These are phyloP conservation scores for Drosophila macrospina DNA, from an alignment of 2,888 invertebrate species.

Conservation along the genomic window DNA sequence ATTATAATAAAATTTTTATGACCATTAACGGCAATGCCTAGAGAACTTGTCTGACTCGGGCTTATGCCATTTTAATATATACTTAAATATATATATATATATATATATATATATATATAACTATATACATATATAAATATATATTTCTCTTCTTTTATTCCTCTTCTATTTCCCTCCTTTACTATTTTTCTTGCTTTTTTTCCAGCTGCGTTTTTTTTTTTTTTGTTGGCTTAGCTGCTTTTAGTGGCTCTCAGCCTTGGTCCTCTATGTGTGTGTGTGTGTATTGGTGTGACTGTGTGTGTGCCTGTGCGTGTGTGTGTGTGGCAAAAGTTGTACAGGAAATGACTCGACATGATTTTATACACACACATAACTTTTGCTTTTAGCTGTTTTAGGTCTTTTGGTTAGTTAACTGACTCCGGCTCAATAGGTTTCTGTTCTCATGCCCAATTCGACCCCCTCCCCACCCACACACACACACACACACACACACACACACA, in stretches of 20 bases:
- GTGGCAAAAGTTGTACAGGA: slow-evolving; percentile 64
- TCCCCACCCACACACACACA: background rate
- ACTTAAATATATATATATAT: slow-evolving; percentile 15
- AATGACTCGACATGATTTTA: slow-evolving; percentile 77
- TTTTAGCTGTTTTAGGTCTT: slow-evolving; percentile 60
- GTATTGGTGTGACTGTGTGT: too few relatives aligned
- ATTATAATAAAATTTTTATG: slow-evolving; percentile 78
- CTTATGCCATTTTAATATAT: slow-evolving; percentile 25
- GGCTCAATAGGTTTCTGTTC: slow-evolving; percentile 50
- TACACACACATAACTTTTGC: slow-evolving; percentile 57
- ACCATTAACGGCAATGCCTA: slow-evolving; percentile 66
- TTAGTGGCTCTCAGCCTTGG: slow-evolving; percentile 36
- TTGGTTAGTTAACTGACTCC: slow-evolving; percentile 62
- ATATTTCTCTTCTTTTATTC: background rate
- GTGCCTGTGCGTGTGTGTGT: slow-evolving; percentile 11
- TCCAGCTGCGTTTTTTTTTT: slow-evolving; percentile 37
- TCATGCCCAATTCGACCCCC: slow-evolving; percentile 16
- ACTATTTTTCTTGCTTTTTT: slow-evolving; percentile 5
- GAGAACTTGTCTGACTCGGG: slow-evolving; percentile 28
- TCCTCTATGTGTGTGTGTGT: slow-evolving; percentile 18
- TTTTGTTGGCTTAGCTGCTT: slow-evolving; percentile 32
- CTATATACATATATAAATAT: slow-evolving; percentile 16
- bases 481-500: too few relatives aligned
- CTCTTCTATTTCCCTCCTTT: background rate
- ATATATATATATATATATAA: slow-evolving; percentile 16